A percentile compares a stretch with the other conserved stretches of the same genome.
Evolutionary conservation across 2,113 vertebrate genomes (phyloP).

Genomic region (Sturnus vulgaris): DNA sequence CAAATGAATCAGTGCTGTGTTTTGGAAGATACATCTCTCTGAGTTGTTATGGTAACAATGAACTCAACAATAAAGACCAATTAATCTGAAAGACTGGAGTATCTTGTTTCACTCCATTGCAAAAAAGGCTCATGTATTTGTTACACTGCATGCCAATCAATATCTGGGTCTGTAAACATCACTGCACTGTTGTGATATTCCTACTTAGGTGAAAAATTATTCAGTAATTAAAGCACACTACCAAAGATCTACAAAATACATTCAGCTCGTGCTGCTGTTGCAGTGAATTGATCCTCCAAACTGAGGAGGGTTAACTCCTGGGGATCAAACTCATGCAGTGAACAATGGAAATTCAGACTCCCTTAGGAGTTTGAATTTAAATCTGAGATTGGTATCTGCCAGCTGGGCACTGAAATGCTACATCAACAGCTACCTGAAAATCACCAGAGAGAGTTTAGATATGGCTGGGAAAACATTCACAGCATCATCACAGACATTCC

Average conservation of each 20-base stretch:
- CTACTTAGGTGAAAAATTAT: background rate
- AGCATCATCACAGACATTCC: background rate
- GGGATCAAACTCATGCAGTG: background rate
- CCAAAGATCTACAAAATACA: background rate
- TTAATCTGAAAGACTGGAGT: slow-evolving; percentile 17
- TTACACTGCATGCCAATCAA: background rate
- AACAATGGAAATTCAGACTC: background rate
- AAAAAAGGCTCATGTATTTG: slow-evolving; percentile 14
- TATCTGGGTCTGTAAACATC: slow-evolving; percentile 1
- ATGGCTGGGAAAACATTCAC: background rate
- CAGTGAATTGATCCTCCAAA: background rate
- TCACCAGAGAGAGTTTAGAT: background rate
- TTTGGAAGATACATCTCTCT: slow-evolving; percentile 16
- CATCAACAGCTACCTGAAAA: background rate
- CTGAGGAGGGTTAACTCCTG: background rate
- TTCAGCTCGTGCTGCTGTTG: background rate
- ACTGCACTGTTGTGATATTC: background rate
- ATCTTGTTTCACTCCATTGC: background rate
- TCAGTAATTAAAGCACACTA: background rate
- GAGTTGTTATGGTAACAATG: slow-evolving; percentile 67
- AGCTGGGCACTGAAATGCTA: background rate
- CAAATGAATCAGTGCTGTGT: slow-evolving; percentile 1
- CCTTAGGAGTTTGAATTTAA: background rate
- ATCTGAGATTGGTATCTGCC: background rate
- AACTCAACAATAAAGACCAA: background rate